Base-by-base conservation (phyloP, 2,797 vertebrate species). In the Fringilla coelebs region DNA sequence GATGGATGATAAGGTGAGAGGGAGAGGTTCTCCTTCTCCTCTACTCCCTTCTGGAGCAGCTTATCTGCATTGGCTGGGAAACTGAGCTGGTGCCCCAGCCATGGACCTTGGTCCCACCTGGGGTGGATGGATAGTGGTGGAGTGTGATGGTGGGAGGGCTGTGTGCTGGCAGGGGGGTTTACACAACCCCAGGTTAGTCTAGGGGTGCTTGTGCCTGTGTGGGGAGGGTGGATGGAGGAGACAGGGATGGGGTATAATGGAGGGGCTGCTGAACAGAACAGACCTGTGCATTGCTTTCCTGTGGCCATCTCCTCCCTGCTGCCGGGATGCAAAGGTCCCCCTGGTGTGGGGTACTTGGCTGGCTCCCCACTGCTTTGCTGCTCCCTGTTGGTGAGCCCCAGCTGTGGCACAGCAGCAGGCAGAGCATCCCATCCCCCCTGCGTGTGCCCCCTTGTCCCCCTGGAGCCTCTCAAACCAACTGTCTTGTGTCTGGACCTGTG, bases 41-140 rank as follows among this genome's bases (percentile, higher is more conserved):
- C 45, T 0, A 0, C 38, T 61, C 0, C 6, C n/a, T 72, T 80
- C 48, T 34, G 7, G 16, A 85, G 28, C 0, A 0, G 40, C 41
- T 89, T 85, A 40, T 94, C 75, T 83, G 45, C 13, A 4, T 2
- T 1, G 8, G 28, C 68, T 17, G 68, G 28, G 48, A 43, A 79
- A 26, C 57, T 76, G 80, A 80, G 38, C 54, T 82, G 15, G 2
- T 38, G 45, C 51, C 57, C 36, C 2, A 4, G 28, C 40, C 2
- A 0, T 0, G 5, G 65, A 49, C 32, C 40, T 76, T 68, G 38
- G 26, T 63, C n/a, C 40, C 26, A 11, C 14, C 10, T 49, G 7
- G 13, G 17, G 18, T 5, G 22, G 29, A 3, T 13, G n/a, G 63
- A 4, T 17, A 17, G 8, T 18, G 57, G 6, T 4, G 4, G 26